phyloP scores from a whole-genome alignment of 37 sponge, comb jelly and placozoan genomes.

The Ephydatia muelleri region DNA sequence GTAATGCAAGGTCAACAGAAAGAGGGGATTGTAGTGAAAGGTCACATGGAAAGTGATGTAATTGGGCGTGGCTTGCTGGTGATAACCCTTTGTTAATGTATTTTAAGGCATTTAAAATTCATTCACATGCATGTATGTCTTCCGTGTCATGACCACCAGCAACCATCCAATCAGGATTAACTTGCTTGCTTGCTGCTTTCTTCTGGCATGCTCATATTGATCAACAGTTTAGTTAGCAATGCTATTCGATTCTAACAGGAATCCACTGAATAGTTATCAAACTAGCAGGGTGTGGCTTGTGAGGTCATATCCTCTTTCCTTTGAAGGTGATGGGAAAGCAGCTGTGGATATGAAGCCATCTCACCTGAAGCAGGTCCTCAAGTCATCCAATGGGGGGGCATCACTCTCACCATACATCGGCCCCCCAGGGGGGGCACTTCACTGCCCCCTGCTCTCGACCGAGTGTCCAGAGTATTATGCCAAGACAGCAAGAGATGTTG shows the following conservation, averaged over 20 bases:
- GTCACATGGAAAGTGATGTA: neutral
- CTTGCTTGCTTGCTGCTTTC: too few relatives aligned
- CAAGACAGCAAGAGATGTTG: neutral
- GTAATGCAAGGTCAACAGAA: neutral
- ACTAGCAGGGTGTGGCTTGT: neutral
- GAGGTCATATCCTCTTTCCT: neutral
- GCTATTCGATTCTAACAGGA: neutral
- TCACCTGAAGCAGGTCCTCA: conserved; percentile 43
- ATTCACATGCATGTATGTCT: too few relatives aligned
- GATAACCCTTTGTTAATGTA: too few relatives aligned
- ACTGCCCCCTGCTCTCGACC: too few relatives aligned
- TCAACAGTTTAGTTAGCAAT: neutral
- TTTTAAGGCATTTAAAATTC: too few relatives aligned
- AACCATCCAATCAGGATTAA: too few relatives aligned
- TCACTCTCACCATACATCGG: conserved; percentile 42
- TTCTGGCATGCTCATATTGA: neutral
- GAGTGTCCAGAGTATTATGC: neutral
- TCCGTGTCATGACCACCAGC: too few relatives aligned
- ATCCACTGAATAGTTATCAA: neutral
- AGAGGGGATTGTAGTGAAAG: neutral
- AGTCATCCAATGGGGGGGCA: conserved; percentile 34
- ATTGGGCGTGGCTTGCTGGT: too few relatives aligned
- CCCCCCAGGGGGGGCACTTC: neutral
- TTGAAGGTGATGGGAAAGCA: conserved; percentile 40
- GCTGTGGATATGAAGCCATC: conserved; percentile 48